These are phyloP conservation scores for Drosophila cyrtoloma DNA, from an alignment of 2,888 invertebrate genomes.

Conservation along the genomic window DNA sequence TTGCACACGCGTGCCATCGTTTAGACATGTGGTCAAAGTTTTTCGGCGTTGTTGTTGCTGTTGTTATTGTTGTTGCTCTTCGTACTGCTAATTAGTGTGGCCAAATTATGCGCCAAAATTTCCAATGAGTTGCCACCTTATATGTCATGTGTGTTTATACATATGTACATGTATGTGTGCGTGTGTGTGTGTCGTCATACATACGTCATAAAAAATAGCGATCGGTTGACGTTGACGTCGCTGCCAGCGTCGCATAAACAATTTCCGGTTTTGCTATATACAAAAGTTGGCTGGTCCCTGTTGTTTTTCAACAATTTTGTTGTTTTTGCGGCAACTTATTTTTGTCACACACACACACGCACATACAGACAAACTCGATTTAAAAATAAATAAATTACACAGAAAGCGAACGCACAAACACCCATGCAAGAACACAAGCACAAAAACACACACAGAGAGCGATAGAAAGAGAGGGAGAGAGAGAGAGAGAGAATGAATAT, in stretches of 20 bases:
- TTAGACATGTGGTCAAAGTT: constrained; percentile 72
- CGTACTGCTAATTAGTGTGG: constrained; percentile 73
- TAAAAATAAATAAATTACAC: constrained; percentile 81
- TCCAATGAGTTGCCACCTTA: constrained; percentile 60
- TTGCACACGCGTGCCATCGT: constrained; percentile 60
- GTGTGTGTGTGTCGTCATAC: constrained; percentile 37
- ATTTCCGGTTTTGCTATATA: constrained; percentile 74
- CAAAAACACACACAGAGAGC: background rate
- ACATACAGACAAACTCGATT: constrained; percentile 62
- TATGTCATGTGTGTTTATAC: constrained; percentile 6
- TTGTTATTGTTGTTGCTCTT: constrained; percentile 42
- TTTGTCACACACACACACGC: constrained; percentile 61
- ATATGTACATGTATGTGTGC: constrained; percentile 14
- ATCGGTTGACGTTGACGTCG: constrained; percentile 46
- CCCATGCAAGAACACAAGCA: constrained; percentile 22
- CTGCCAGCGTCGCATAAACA: constrained; percentile 67
- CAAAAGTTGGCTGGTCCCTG: constrained; percentile 58
- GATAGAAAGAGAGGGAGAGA: background rate
- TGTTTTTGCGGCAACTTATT: constrained; percentile 74
- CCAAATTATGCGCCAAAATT: constrained; percentile 74
- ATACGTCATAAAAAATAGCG: constrained; percentile 75
- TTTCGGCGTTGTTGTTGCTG: constrained; percentile 41
- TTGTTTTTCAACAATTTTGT: constrained; percentile 67
- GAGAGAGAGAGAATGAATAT: constrained; percentile 10
- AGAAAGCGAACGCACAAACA: constrained; percentile 46